Evolutionary conservation across 2,113 vertebrate species (phyloP).

Genomic region (Cinclus mexicanus): DNA sequence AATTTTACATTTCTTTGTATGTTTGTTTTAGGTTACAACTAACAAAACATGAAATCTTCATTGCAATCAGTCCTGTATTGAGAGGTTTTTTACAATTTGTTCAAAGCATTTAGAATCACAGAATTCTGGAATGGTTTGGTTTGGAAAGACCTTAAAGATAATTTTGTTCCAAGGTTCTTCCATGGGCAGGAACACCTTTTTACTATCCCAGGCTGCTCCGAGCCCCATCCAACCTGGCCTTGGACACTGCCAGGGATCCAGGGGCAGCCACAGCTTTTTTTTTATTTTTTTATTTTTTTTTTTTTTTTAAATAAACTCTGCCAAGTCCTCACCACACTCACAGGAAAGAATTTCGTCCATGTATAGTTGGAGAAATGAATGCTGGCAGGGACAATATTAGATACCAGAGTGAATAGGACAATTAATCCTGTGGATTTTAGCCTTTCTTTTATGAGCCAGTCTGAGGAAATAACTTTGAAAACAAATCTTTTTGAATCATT

Average conservation of each 20-base stretch:
- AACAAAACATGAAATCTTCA: neutral
- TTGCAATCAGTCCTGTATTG: neutral
- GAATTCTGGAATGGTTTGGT: neutral
- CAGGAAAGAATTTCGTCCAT: neutral
- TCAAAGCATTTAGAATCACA: neutral
- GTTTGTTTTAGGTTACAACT: neutral
- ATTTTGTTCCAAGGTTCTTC: neutral
- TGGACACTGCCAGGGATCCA: neutral
- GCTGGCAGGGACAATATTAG: neutral
- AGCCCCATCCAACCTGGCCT: rapidly evolving
- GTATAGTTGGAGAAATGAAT: neutral
- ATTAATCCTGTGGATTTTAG: slow-evolving; percentile 3
- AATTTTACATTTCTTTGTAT: no score
- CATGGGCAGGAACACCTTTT: neutral
- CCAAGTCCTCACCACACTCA: neutral
- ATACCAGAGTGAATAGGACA: neutral
- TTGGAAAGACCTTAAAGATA: neutral
- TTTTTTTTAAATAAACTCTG: neutral
- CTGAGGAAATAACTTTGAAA: neutral
- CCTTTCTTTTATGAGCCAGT: neutral
- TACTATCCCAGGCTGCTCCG: neutral
- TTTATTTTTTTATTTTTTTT: no score
- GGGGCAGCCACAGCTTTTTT: neutral
- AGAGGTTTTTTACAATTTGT: neutral
- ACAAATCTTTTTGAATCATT: neutral